Base-by-base conservation (phyloP, 2,113 vertebrate genomes). In the Engystomops pustulosus region DNA sequence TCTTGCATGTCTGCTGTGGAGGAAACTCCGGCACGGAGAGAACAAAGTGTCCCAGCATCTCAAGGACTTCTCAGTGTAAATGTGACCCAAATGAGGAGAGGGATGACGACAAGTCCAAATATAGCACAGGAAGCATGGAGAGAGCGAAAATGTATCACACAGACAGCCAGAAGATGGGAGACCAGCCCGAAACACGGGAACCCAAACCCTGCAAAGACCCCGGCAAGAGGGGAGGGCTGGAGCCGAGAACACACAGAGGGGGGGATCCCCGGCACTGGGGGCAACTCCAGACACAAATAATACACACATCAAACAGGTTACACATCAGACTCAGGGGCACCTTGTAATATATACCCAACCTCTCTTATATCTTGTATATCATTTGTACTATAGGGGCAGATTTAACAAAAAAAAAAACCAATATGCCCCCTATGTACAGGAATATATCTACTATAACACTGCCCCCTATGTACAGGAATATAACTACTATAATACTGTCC, bases 11-110 rank as follows among this genome's bases (percentile, higher is more conserved):
- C 72, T 41, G 82, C 45, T 8, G 76, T 38, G 76, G 53, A 78
- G 62, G 47, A 55, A 72, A 78, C 60, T 69, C 62, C 74, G 36
- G 41, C 51, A 23, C 72, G 17, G 70, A 15, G 17, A 84, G 82
- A 68, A 84, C 82, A 84, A 55, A 67, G 45, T 44, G 82, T 84
- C 82, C 82, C 82, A 6, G 47, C 44, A 55, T 78, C 72, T 84
- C 82, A 84, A 84, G 82, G 82, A 78, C 82, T 84, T 84, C 60
- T 84, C 74, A 41, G 82, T 41, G 82, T 47, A 78, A 84, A 84
- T 84, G 82, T 84, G 82, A 84, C 72, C 82, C 82, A 84, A 84
- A 84, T 78, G 82, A 78, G 77, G 44, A 84, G 47, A 11, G 74
- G 38, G 65, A 78, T 77, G 72, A 84, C 74, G 82, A 78, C 75